A percentile compares a stretch with the other conserved stretches of the same genome.
phyloP scores from a whole-genome alignment of 2,888 invertebrate species.

The Timema cristinae region DNA sequence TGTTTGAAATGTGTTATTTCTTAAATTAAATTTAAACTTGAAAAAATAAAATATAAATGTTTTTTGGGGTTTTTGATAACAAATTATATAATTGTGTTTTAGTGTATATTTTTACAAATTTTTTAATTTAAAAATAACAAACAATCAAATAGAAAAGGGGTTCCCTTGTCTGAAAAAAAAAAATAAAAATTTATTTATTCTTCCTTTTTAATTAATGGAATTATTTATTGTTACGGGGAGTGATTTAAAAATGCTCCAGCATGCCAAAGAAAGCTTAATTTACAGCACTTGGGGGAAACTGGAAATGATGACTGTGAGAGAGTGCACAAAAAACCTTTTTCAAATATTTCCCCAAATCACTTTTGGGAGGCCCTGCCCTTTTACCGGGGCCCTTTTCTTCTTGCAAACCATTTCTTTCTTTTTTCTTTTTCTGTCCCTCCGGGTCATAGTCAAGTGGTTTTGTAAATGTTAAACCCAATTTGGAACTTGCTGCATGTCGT shows the following conservation, averaged over 20 bases:
- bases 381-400: slow-evolving; percentile 73
- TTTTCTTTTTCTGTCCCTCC: slow-evolving; percentile 86
- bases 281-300: slow-evolving; percentile 71
- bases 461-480: slow-evolving; percentile 79
- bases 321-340: neutral
- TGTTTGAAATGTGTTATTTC: too few relatives aligned
- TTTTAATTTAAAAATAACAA: too few relatives aligned
- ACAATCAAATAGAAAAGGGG: too few relatives aligned
- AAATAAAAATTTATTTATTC: too few relatives aligned
- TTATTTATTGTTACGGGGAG: neutral
- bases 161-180: too few relatives aligned
- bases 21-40: too few relatives aligned
- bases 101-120: too few relatives aligned
- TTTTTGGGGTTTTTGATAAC: too few relatives aligned
- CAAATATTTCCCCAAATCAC: slow-evolving; percentile 35
- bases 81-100: too few relatives aligned
- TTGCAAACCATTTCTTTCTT: slow-evolving; percentile 83
- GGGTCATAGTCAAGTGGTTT: slow-evolving; percentile 88
- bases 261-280: slow-evolving; percentile 76
- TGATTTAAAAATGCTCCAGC: slow-evolving; percentile 33
- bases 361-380: slow-evolving; percentile 61
- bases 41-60: too few relatives aligned
- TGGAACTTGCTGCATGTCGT: slow-evolving; percentile 83
- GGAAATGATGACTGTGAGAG: slow-evolving; percentile 32
- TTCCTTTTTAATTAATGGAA: neutral